Evolutionary conservation across 2,797 vertebrate genomes (phyloP), one percentile per base, ranked within the genome.

Genomic region (Erpetoichthys calabaricus): DNA sequence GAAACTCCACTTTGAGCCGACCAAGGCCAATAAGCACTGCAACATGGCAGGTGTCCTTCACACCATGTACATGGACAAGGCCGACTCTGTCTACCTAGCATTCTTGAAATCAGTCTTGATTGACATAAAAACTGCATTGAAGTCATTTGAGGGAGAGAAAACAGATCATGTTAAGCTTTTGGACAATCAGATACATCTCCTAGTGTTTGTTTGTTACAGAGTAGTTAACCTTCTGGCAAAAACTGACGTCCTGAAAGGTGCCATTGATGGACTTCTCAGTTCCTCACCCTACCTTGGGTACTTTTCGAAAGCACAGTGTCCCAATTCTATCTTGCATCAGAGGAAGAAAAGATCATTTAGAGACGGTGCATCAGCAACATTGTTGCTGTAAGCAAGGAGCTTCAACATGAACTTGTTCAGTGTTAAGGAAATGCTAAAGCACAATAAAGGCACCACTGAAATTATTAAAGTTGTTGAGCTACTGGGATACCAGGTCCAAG

Each of bases 91-190:
- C 53, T 55, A 55, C 57, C 47, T 58, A 25, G 51, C 25, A 9
- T 58, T 58, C 49, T 52, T 47, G 45, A 52, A 52, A 44, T 53
- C 50, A 42, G 44, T 55, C 10, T 9, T 55, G 3, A 44, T n/a
- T 6, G 6, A 59, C 3, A 2, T 53, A 53, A 47, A 59, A 45
- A 51, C 45, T 59, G 47, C 57, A 45, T 42, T 59, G 47, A 59
- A 45, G 45, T 59, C 47, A 59, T 59, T 59, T 53, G 50, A 58
- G 49, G 50, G 57, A 58, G 49, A 58, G 47, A 43, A 25, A 58
- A 52, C 47, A 2, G 53, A 55, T 41, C 53, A 53, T 55, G 4
- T 42, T 43, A 58, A 44, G 47, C 49, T 58, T 58, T 52, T 53
- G 50, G 57, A 53, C 50, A 53, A n/a, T 59, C 42, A 52, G 57